Conservation (phyloP, 2,113 vertebrate species). For the Larimichthys crocea region DNA sequence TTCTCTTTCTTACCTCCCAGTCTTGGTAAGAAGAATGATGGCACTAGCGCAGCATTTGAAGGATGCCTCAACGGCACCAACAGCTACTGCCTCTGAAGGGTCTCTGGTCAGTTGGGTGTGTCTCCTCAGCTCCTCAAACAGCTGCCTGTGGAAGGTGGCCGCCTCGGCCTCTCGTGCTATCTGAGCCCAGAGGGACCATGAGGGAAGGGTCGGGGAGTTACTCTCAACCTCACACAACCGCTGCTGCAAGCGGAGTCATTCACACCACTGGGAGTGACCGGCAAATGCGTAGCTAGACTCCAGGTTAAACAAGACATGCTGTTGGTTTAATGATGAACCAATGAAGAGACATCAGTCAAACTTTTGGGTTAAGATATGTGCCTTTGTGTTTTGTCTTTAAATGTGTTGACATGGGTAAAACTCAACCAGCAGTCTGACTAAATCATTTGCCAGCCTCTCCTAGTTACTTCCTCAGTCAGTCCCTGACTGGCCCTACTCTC, state of each 20-base stretch:
- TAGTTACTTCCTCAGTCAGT: slow-evolving; percentile 30
- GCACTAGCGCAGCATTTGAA: slow-evolving; percentile 98
- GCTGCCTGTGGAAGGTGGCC: slow-evolving; percentile 96
- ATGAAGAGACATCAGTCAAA: neutral
- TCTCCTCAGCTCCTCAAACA: slow-evolving; percentile 97
- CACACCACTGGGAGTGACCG: slow-evolving; percentile 53
- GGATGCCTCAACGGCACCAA: slow-evolving; percentile 95
- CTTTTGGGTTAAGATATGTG: neutral
- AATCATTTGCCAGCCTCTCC: slow-evolving; percentile 53
- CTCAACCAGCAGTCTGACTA: slow-evolving; percentile 31
- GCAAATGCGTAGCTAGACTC: slow-evolving; percentile 46
- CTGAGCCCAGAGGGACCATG: slow-evolving; percentile 78
- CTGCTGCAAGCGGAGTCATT: slow-evolving; percentile 21
- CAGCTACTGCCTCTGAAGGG: slow-evolving; percentile 93
- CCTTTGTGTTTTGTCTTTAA: neutral
- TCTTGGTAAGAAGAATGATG: slow-evolving; percentile 97
- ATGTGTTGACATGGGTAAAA: neutral
- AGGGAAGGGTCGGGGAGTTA: slow-evolving; percentile 69
- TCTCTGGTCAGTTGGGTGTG: slow-evolving; percentile 91
- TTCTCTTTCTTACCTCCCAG: slow-evolving; percentile 92
- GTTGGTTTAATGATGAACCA: neutral
- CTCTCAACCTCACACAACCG: slow-evolving; percentile 57
- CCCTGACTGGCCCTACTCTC: slow-evolving; percentile 80
- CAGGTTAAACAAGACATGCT: slow-evolving; percentile 1
- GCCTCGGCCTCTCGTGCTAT: slow-evolving; percentile 99